Base-by-base conservation (phyloP, 2,113 vertebrate species). In the Thymallus thymallus region DNA sequence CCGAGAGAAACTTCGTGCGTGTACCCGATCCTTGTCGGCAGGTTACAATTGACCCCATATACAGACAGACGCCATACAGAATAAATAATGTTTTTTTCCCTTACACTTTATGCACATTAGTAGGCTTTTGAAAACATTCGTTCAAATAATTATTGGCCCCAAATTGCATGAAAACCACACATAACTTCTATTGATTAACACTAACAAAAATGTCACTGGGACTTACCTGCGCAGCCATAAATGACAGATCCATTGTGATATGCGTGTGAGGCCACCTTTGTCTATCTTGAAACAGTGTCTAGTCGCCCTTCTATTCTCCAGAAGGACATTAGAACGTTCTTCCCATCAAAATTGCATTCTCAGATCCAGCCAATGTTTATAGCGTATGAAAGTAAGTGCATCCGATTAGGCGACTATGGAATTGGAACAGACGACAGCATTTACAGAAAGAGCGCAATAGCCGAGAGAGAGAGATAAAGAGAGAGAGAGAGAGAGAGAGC, bases 201-300 rank as follows among this genome's bases (percentile, higher is more conserved):
- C 18, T 51, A 51, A 16, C 12, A 51, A 23, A 60, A 9, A 23
- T 22, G 56, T 22, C n/a, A 6, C n/a, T 9, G 0, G n/a, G 56
- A 22, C 81, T 75, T 84, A 86, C 85, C 82, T 86, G 85, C 61
- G 85, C 82, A 32, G 85, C 85, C 85, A 86, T 86, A 70, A 86
- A 86, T 45, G 85, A 86, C 32, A 86, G 78, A 76, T 86, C 85
- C 85, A 86, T 86, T 77, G 26, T 76, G 69, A 61, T 55, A 29
- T 22, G 46, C 55, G 65, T 41, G 35, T 60, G 46, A 65, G 48
- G 67, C 67, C 48, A 65, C 45, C 45, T 29, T 48, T 35, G 22
- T 73, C 66, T 48, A 51, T 35, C 12, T 20, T 56, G 67, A 46
- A 65, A 67, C 18, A 63, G 32, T n/a, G 46, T 20, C 45, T 26